A percentile compares a stretch with the other conserved stretches of the same genome.
phyloP scores from a whole-genome alignment of 2,888 invertebrate genomes.

The Campoplex capitator region DNA sequence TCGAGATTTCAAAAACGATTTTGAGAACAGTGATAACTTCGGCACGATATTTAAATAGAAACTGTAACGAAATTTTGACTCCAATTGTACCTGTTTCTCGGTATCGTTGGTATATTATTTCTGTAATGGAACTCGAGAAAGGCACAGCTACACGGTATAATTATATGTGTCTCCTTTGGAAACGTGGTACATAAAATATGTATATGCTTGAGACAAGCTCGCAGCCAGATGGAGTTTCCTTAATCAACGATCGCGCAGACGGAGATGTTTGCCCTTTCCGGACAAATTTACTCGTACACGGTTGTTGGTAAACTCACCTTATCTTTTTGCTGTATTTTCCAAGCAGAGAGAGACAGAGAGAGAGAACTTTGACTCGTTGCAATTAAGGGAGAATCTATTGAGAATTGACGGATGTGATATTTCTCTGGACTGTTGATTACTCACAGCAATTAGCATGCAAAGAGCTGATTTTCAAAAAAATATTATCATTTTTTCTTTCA shows the following conservation, averaged over 20 bases:
- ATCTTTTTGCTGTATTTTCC: conserved; percentile 5
- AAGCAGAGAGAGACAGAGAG: neutral
- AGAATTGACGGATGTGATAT: neutral
- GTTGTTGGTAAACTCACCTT: conserved; percentile 4
- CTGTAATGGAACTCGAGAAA: neutral
- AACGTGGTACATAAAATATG: conserved; percentile 14
- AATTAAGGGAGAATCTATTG: neutral
- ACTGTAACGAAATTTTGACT: neutral
- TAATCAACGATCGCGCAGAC: conserved; percentile 59
- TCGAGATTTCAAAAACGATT: neutral
- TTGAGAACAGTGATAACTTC: neutral
- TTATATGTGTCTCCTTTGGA: neutral
- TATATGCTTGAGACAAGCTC: conserved; percentile 24
- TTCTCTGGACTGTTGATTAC: neutral
- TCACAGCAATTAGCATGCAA: too few species aligned
- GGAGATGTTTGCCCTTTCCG: conserved; percentile 49
- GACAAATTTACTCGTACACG: conserved; percentile 37
- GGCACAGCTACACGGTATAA: neutral
- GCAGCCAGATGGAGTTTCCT: conserved; percentile 28
- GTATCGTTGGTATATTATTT: neutral
- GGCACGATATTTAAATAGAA: neutral
- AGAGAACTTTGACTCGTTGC: neutral
- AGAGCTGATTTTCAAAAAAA: too few species aligned
- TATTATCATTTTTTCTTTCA: too few species aligned
- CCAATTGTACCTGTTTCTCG: neutral